These are phyloP conservation scores for Bovichtus variegatus DNA, from an alignment of 2,797 vertebrate genomes.

Conservation along the genomic window DNA sequence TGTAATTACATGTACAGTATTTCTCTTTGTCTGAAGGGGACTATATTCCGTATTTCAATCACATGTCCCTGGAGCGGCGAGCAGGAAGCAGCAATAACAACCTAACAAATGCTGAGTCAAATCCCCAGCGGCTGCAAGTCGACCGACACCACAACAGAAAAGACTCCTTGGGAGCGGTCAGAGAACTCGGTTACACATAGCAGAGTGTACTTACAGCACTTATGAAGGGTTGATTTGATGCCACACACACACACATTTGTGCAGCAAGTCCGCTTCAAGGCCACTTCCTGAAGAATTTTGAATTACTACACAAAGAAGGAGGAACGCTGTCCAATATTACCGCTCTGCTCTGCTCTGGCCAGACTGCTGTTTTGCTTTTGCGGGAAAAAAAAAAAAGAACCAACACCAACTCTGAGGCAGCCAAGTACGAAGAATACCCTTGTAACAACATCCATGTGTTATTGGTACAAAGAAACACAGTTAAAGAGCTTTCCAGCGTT, in stretches of 20 bases:
- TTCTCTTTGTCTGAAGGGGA: conserved; percentile 60
- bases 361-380: conserved; percentile 22
- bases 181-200: conserved; percentile 8
- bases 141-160: conserved; percentile 37
- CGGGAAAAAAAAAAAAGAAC: conserved; percentile 11
- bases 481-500: conserved; percentile 22
- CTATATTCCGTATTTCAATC: conserved; percentile 43
- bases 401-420: conserved; percentile 23
- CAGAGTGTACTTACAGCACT: neutral
- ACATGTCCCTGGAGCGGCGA: neutral
- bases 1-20: conserved; percentile 50
- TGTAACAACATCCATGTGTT: conserved; percentile 8
- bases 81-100: conserved; percentile 47
- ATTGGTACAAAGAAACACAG: conserved; percentile 30
- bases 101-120: conserved; percentile 44
- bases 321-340: conserved; percentile 37
- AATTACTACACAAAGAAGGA: conserved; percentile 16
- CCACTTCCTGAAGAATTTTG: conserved; percentile 12
- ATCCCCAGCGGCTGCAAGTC: conserved; percentile 40
- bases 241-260: conserved; percentile 42
- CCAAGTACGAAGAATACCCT: conserved; percentile 14
- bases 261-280: conserved; percentile 38
- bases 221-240: conserved; percentile 23
- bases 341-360: conserved; percentile 35
- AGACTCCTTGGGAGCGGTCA: conserved; percentile 33